phyloP scores from a whole-genome alignment of 2,797 vertebrate genomes.

The Heterohyrax brucei region DNA sequence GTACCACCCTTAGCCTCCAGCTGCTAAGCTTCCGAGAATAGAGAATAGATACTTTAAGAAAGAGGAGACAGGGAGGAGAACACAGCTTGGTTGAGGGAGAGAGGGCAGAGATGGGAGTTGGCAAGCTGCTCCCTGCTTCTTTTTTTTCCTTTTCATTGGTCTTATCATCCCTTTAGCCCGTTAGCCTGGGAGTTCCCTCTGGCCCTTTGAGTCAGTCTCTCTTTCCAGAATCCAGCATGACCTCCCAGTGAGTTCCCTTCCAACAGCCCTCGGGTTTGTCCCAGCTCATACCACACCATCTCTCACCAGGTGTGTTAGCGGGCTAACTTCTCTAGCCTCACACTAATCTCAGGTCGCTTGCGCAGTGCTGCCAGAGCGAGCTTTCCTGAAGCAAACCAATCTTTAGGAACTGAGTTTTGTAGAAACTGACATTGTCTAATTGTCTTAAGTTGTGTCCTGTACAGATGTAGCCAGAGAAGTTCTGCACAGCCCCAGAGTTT shows the following conservation, averaged over 20 bases:
- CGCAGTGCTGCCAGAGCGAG: no score
- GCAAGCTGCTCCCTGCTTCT: slow-evolving; percentile 60
- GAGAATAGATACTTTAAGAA: slow-evolving; percentile 26
- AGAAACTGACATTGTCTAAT: background rate
- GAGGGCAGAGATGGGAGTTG: background rate
- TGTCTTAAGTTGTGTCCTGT: slow-evolving; percentile 20
- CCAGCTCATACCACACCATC: background rate
- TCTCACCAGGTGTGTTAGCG: background rate
- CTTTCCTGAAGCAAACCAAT: slow-evolving; percentile 3
- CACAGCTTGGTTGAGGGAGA: background rate
- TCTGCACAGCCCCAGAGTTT: background rate
- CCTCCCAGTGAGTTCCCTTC: background rate
- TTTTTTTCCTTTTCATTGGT: slow-evolving; percentile 63
- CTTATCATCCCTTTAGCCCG: slow-evolving; percentile 10
- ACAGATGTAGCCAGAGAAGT: background rate
- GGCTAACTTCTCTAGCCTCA: background rate
- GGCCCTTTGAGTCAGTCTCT: background rate
- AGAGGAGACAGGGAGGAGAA: background rate
- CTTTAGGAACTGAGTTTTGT: slow-evolving; percentile 31
- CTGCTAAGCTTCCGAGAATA: background rate
- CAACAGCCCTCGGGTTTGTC: background rate
- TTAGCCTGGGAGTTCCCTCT: background rate
- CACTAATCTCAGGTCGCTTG: background rate
- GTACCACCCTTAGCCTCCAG: background rate
- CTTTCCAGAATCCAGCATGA: background rate